A percentile compares a stretch with the other conserved stretches of the same genome.
Conservation (phyloP, 2,113 vertebrate species). For the Ictalurus furcatus region DNA sequence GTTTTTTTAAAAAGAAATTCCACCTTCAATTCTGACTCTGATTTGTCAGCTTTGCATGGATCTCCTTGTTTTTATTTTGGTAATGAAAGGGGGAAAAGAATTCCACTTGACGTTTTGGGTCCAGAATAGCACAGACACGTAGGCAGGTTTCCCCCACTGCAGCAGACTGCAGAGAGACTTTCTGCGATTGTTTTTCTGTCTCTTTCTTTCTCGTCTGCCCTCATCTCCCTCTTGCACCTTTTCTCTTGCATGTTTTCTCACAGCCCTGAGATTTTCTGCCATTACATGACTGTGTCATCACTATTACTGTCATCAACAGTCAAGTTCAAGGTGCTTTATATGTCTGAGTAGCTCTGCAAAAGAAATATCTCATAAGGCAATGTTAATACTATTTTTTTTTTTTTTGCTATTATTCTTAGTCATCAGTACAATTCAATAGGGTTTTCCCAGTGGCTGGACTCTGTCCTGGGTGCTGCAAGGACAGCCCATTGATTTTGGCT, state of each 20-base stretch:
- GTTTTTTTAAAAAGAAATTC: not conserved
- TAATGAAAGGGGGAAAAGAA: slow-evolving; percentile 14
- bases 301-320: not conserved
- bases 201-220: slow-evolving; percentile 11
- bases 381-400: not conserved
- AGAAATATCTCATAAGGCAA: not conserved
- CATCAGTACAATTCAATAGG: not conserved
- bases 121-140: slow-evolving; percentile 39
- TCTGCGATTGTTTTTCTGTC: slow-evolving; percentile 44
- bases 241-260: not conserved
- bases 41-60: not conserved
- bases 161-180: slow-evolving; percentile 63
- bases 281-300: not conserved
- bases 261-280: slow-evolving; percentile 6
- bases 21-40: too few species aligned
- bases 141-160: slow-evolving; percentile 47
- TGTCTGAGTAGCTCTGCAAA: not conserved
- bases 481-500: slow-evolving; percentile 64
- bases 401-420: not conserved
- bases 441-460: slow-evolving; percentile 32
- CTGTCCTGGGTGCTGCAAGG: slow-evolving; percentile 47
- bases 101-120: not conserved
- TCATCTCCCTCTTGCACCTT: not conserved
- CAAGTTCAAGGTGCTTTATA: not conserved
- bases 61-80: slow-evolving; percentile 4